A percentile compares a stretch with the other conserved stretches of the same genome.
phyloP scores from a whole-genome alignment of 2,888 invertebrate genomes.

The Drosophila birchii region DNA sequence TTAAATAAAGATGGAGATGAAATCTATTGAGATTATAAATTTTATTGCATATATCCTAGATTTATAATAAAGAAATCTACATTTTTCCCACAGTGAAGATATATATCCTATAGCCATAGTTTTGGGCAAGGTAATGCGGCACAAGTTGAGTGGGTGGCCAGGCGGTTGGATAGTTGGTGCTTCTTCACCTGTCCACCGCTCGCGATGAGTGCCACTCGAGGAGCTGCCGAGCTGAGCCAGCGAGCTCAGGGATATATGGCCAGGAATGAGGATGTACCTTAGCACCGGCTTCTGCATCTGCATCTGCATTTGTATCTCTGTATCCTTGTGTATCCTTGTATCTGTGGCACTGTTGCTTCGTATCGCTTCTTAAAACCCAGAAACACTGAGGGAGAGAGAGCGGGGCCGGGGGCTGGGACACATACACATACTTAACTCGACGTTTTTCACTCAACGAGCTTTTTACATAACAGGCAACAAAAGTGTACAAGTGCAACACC shows the following conservation, averaged over 20 bases:
- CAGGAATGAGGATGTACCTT: slow-evolving; percentile 6
- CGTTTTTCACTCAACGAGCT: slow-evolving; percentile 79
- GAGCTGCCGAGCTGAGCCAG: slow-evolving; percentile 56
- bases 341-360: slow-evolving; percentile 51
- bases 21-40: background rate
- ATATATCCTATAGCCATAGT: slow-evolving; percentile 47
- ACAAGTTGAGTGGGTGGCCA: slow-evolving; percentile 48
- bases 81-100: background rate
- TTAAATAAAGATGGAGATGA: no score
- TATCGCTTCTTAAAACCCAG: slow-evolving; percentile 55
- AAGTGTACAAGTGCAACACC: slow-evolving; percentile 73
- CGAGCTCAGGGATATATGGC: slow-evolving; percentile 35
- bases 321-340: slow-evolving; percentile 15
- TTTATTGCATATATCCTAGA: background rate
- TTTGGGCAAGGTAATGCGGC: slow-evolving; percentile 54
- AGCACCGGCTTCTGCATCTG: slow-evolving; percentile 1
- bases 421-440: slow-evolving; percentile 74
- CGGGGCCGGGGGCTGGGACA: slow-evolving; percentile 39
- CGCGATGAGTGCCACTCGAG: slow-evolving; percentile 78
- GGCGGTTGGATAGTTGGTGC: slow-evolving; percentile 2
- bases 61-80: accelerated
- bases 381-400: slow-evolving; percentile 45
- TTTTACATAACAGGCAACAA: slow-evolving; percentile 69
- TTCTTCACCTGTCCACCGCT: slow-evolving; percentile 56
- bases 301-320: slow-evolving; percentile 1